Base-by-base conservation (phyloP, 1,140 invertebrate genomes). In the Ostrea edulis region DNA sequence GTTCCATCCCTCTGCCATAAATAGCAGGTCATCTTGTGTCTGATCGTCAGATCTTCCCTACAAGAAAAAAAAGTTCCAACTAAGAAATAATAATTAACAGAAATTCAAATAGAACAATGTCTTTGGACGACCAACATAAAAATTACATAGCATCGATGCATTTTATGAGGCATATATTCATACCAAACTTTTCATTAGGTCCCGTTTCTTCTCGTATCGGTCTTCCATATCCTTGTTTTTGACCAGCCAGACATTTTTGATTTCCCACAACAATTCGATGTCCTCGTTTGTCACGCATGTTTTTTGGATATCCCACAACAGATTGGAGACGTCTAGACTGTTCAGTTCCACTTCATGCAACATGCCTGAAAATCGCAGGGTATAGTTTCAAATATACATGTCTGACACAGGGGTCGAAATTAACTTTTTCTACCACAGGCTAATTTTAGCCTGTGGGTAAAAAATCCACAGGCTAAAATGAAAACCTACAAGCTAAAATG, bases 1-100 rank as follows among this genome's bases (percentile, higher is more conserved):
- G 11, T 29, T 83, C 84, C 84, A 88, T 25, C 84, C 81, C n/a
- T 88, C 87, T 11, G 87, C 87, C 44, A 86, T 51, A 55, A 88
- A 88, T n/a, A 85, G 29, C 12, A 83, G 58, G 12, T 53, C 20
- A n/a, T 88, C 87, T 51, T 88, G 58, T 12, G 77, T 35, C 17
- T 88, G 84, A 35, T 86, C 81, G 0, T 83, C 84, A 8, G 84
- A 85, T 44, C 87, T 62, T 35, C 84, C 84, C 87, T 88, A 62
- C 3, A 85, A 85, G 11, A 77, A 20, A 86, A 51, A 85, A 22
- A 62, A 65, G 14, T 35, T 35, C 11, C 8, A 20, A 55, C 54
- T 17, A n/a, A n/a, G n/a, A n/a, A n/a, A n/a, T n/a, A n/a, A n/a
- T n/a, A n/a, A n/a, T n/a, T n/a, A n/a, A n/a, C n/a, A n/a, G n/a